Evolutionary conservation across 2,113 vertebrate genomes (phyloP).

Genomic region (Globicephala melas): DNA sequence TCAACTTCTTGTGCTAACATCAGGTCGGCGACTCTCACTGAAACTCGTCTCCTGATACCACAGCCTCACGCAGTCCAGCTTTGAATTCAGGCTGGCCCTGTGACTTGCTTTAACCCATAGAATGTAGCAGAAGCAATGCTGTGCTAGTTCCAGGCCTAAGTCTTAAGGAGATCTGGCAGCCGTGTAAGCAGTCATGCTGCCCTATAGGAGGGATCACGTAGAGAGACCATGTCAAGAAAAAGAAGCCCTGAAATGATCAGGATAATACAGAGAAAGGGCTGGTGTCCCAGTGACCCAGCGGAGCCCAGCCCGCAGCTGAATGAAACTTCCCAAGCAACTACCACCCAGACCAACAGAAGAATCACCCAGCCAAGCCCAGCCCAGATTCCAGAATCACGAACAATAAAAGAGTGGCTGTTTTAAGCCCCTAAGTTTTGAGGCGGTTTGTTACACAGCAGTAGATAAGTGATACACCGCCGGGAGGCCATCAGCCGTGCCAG

Average conservation of each 20-base stretch:
- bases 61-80: fast-evolving
- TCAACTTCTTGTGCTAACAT: fast-evolving
- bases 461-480: background rate
- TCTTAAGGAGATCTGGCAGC: background rate
- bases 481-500: background rate
- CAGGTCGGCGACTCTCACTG: fast-evolving
- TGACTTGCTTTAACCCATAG: background rate
- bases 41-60: background rate
- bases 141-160: background rate
- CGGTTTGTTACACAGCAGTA: background rate
- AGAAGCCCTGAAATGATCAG: background rate
- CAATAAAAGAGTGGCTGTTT: background rate
- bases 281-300: background rate
- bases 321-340: background rate
- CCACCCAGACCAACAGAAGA: background rate
- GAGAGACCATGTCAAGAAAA: background rate
- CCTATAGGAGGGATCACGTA: fast-evolving
- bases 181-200: fast-evolving
- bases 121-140: background rate
- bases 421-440: background rate
- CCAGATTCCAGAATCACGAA: background rate
- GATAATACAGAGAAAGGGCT: background rate
- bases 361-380: background rate
- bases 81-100: background rate
- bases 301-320: background rate